Evolutionary conservation across 2,797 vertebrate species (phyloP).

Genomic region (Psittacula echo): DNA sequence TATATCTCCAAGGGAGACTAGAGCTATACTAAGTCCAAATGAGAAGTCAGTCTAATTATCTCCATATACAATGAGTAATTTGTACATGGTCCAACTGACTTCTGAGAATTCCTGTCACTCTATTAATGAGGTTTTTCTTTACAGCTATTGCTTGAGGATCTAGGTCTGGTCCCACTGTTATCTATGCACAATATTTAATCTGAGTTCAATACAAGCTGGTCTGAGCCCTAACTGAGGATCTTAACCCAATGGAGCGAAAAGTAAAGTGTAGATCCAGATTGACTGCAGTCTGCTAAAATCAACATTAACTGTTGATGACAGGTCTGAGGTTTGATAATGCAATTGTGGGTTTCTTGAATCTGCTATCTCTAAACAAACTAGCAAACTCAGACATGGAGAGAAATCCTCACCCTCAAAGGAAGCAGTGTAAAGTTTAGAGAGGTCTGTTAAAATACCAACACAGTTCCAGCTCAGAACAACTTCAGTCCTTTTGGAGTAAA

Average conservation of each 20-base stretch:
- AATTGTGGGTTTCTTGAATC: neutral
- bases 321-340: neutral
- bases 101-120: neutral
- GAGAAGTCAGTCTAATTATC: neutral
- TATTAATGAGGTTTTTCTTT: neutral
- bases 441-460: neutral
- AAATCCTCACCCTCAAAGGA: neutral
- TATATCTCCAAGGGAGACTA: neutral
- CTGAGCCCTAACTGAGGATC: neutral
- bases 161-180: neutral
- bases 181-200: neutral
- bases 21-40: neutral
- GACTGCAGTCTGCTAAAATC: neutral
- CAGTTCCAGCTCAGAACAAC: neutral
- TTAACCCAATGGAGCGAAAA: neutral
- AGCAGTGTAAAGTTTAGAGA: neutral
- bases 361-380: neutral
- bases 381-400: neutral
- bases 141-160: neutral
- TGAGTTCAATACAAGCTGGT: neutral
- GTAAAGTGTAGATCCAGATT: neutral
- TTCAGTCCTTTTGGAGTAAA: neutral
- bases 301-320: neutral
- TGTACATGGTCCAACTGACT: neutral
- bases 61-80: neutral